A percentile compares a stretch with the other conserved stretches of the same genome.
Conservation (phyloP, 2,888 invertebrate species). For the Phymatocera aterrima region DNA sequence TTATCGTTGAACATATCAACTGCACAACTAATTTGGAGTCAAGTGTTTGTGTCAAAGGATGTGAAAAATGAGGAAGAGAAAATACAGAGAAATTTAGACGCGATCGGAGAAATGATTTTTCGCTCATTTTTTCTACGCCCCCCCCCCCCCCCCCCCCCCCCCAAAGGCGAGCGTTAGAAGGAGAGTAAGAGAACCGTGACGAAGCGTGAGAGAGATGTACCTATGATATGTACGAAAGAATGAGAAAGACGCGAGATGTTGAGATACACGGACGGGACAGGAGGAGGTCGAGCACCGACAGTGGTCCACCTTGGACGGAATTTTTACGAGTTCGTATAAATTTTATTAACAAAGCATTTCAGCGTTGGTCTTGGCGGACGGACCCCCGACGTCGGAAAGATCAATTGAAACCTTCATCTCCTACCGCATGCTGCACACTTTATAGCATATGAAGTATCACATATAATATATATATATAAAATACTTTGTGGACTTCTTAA, state of each 20-base stretch:
- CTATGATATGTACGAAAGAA: background rate
- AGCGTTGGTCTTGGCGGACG: background rate
- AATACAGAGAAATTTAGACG: too few relatives aligned
- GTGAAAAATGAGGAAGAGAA: too few relatives aligned
- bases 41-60: too few relatives aligned
- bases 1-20: too few relatives aligned
- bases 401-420: background rate
- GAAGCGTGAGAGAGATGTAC: background rate
- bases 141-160: too few relatives aligned
- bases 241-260: conserved; percentile 1
- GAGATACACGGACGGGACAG: conserved; percentile 14
- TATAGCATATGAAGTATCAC: background rate
- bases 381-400: background rate
- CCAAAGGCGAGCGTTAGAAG: too few relatives aligned
- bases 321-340: conserved; percentile 36
- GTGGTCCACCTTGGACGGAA: conserved; percentile 33
- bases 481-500: background rate
- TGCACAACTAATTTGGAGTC: too few relatives aligned
- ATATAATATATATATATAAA: too few relatives aligned
- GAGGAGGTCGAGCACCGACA: conserved; percentile 33
- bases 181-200: background rate
- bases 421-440: background rate
- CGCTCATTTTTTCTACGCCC: too few relatives aligned
- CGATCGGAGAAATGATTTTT: too few relatives aligned
- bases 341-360: conserved; percentile 14